Conservation (phyloP, 2,888 invertebrate genomes). For the Chalcis sispes region DNA sequence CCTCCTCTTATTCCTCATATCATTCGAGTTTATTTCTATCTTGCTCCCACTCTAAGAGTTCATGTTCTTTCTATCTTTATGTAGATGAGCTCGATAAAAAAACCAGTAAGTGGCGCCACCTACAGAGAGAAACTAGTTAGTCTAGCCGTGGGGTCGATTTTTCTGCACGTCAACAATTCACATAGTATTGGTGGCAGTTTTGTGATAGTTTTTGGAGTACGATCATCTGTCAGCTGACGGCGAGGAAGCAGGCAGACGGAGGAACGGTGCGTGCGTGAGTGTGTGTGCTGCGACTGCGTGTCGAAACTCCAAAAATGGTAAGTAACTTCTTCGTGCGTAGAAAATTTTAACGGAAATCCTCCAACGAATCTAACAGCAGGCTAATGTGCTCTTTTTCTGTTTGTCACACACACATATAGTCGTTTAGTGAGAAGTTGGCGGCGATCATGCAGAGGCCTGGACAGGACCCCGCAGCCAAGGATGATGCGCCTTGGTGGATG, state of each 20-base stretch:
- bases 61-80: not conserved
- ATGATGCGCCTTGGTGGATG: slow-evolving; percentile 93
- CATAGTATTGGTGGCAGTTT: not conserved
- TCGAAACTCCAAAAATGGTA: slow-evolving; percentile 31
- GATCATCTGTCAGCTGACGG: slow-evolving; percentile 64
- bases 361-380: not conserved
- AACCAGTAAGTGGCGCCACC: slow-evolving; percentile 4
- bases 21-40: slow-evolving; percentile 1
- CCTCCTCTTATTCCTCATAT: not conserved
- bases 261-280: not conserved
- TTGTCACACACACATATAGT: slow-evolving; percentile 77
- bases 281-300: slow-evolving; percentile 7
- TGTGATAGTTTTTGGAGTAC: not conserved
- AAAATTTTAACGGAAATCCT: not conserved
- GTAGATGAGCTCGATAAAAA: not conserved
- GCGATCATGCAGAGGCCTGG: slow-evolving; percentile 89
- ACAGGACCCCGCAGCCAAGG: slow-evolving; percentile 86
- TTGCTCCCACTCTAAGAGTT: not conserved
- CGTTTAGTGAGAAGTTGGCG: slow-evolving; percentile 87
- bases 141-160: slow-evolving; percentile 63
- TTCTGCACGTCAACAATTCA: slow-evolving; percentile 64
- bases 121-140: not conserved
- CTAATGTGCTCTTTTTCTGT: not conserved
- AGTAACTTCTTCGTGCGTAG: not conserved
- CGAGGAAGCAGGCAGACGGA: slow-evolving; percentile 45